Evolutionary conservation across 2,797 vertebrate species (phyloP).

Genomic region (Xenentodon cancila): DNA sequence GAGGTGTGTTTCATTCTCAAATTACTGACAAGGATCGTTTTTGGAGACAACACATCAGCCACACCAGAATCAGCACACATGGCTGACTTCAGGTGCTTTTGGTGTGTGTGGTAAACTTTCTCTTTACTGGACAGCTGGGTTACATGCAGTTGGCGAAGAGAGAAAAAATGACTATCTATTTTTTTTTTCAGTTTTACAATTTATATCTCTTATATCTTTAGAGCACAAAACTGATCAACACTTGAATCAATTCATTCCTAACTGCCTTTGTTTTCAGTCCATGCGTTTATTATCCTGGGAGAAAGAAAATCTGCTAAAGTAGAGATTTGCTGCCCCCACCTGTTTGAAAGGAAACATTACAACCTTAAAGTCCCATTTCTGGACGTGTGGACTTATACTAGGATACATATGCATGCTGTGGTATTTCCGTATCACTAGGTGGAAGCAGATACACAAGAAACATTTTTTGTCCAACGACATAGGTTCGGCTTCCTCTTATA

Average conservation of each 20-base stretch:
- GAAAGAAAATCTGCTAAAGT: background rate
- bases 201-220: conserved; percentile 47
- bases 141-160: conserved; percentile 16
- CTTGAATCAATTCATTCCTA: conserved; percentile 51
- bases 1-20: conserved; percentile 4
- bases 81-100: conserved; percentile 1
- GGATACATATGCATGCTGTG: conserved; percentile 3
- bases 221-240: conserved; percentile 35
- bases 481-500: background rate
- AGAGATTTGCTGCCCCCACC: conserved; percentile 65
- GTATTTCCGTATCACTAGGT: conserved; percentile 48
- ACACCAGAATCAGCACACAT: conserved; percentile 18
- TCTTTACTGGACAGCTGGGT: conserved; percentile 34
- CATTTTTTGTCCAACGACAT: background rate
- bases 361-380: background rate
- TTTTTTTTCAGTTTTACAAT: conserved; percentile 36
- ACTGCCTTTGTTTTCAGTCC: conserved; percentile 40
- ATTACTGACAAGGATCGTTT: conserved; percentile 7
- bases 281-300: conserved; percentile 30
- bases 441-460: conserved; percentile 62
- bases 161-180: conserved; percentile 35
- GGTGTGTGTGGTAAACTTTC: conserved; percentile 15
- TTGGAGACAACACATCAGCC: conserved; percentile 9
- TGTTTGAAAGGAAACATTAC: conserved; percentile 49
- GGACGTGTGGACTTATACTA: background rate